Base-by-base conservation (phyloP, 2,113 vertebrate species). In the Hyaena hyaena region DNA sequence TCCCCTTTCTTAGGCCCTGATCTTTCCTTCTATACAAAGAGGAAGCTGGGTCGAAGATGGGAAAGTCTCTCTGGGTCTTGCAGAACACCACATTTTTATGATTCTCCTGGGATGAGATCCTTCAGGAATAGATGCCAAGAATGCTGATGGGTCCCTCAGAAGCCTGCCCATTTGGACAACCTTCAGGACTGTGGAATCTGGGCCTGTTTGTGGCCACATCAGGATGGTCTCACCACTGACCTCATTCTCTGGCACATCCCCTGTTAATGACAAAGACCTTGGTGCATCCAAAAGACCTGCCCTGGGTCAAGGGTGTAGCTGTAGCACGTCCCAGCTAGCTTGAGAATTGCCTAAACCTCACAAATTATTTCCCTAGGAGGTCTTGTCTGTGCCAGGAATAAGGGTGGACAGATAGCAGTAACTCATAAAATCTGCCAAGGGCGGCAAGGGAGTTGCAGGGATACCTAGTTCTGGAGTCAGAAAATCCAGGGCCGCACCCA, bases 261-360 rank as follows among this genome's bases (percentile, higher is more conserved):
- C 21, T 81, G 55, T 65, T 95, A 93, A 93, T 97, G 95, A 97
- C 93, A 97, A 96, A 97, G 61, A 15, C 45, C 80, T 92, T 21
- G 7, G 35, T 92, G 50, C 69, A 65, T 86, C 53, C 90, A 76
- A 65, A 85, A 92, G 69, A 55, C 69, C 74, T 96, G 45, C 76
- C 50, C 65, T 81, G 39, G 68, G 66, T 87, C 74, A 96, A 1
- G 85, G 90, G 76, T 31, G 24, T 90, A 84, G 39, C 65, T 93
- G 45, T 33, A 77, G 69, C 63, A 79, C 45, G 84, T 50, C 28
- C 31, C 55, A 89, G 63, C 53, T 24, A 58, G 50, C 50, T 66
- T 85, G 61, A 39, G 16, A 84, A 88, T 21, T 53, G 10, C 77
- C 85, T 90, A 77, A 91, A 85, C 63, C 73, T 50, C n/a, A 31